Conservation (phyloP, 1,140 invertebrate genomes). For the Nylanderia fulva region DNA sequence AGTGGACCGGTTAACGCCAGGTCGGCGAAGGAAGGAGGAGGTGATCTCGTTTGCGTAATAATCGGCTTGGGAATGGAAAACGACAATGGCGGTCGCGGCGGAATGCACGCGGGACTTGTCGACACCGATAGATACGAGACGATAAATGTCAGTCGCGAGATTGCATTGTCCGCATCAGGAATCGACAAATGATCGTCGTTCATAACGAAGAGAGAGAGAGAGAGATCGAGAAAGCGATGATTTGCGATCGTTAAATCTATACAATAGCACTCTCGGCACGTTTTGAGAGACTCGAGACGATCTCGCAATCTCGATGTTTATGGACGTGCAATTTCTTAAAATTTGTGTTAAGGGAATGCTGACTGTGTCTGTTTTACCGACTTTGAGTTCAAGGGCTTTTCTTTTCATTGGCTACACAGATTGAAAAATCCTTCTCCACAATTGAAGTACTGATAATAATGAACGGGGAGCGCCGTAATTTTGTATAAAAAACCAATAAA, state of each 20-base stretch:
- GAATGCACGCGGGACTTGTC: slow-evolving; percentile 63
- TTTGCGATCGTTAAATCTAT: slow-evolving; percentile 6
- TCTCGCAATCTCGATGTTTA: background rate
- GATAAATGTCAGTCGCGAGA: slow-evolving; percentile 47
- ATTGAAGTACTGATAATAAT: no score
- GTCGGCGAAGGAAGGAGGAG: background rate
- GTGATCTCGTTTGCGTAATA: slow-evolving; percentile 50
- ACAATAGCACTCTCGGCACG: no score
- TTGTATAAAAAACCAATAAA: no score
- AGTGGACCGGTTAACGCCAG: slow-evolving; percentile 11
- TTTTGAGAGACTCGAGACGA: no score
- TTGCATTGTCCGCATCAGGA: slow-evolving; percentile 29
- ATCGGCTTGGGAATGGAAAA: slow-evolving; percentile 45
- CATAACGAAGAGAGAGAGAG: background rate
- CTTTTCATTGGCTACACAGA: no score
- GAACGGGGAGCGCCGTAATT: no score
- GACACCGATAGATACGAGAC: slow-evolving; percentile 35
- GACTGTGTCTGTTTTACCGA: no score
- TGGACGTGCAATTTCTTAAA: background rate
- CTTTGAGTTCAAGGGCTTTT: no score
- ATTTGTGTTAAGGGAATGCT: no score
- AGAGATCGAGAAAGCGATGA: background rate
- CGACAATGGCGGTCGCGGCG: slow-evolving; percentile 44
- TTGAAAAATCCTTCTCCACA: no score
- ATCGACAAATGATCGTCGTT: slow-evolving; percentile 42